Evolutionary conservation across 1,140 invertebrate species (phyloP).

Genomic region (Globodera rostochiensis): DNA sequence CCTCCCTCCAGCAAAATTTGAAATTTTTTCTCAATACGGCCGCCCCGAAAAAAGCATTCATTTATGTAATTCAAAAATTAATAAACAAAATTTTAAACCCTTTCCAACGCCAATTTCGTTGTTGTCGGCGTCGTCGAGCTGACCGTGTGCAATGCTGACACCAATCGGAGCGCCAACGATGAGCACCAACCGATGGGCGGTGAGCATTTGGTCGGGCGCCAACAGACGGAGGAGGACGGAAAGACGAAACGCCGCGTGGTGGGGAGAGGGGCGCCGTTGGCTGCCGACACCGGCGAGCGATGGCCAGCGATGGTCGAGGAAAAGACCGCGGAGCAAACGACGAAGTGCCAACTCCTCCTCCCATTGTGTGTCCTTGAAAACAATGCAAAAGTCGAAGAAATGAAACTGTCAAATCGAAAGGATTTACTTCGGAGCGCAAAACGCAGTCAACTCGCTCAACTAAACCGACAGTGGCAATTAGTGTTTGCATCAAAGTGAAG

Average conservation of each 20-base stretch:
- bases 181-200: slow-evolving; percentile 23
- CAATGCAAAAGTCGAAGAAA: too few species aligned
- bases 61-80: too few species aligned
- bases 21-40: too few species aligned
- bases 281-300: slow-evolving; percentile 1
- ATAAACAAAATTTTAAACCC: neutral
- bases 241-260: slow-evolving; percentile 22
- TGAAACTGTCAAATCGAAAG: too few species aligned
- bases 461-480: slow-evolving; percentile 10
- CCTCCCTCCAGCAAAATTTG: too few species aligned
- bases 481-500: slow-evolving; percentile 23
- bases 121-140: slow-evolving; percentile 13
- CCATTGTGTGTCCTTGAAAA: neutral
- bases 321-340: slow-evolving; percentile 27
- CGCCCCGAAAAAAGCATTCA: too few species aligned
- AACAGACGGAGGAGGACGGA: slow-evolving; percentile 33
- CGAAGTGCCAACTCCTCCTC: slow-evolving; percentile 33
- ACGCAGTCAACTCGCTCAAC: neutral
- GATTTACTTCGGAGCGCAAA: neutral
- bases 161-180: slow-evolving; percentile 28
- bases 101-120: neutral
- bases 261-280: neutral
- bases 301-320: slow-evolving; percentile 16
- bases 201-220: neutral
- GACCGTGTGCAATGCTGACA: neutral